Conservation (phyloP, 2,113 vertebrate species). For the Anolis carolinensis region DNA sequence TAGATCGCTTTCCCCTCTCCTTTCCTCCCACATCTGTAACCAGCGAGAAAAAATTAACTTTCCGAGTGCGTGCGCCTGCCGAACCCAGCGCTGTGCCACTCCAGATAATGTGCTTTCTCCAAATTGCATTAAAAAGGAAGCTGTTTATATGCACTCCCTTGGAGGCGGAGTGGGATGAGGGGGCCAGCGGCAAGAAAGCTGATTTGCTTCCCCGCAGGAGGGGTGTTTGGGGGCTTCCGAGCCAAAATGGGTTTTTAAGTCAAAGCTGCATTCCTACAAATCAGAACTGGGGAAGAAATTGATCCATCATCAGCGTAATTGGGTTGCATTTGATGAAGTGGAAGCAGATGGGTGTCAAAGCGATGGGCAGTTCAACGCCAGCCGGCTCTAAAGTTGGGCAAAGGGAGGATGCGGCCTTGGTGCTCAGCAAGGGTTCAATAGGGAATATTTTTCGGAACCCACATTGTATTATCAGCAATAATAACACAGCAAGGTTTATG, state of each 20-base stretch:
- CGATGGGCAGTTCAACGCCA: no score
- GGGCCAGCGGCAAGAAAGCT: not conserved
- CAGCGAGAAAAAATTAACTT: not conserved
- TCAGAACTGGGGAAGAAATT: no score
- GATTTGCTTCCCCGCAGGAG: not conserved
- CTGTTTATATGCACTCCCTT: not conserved
- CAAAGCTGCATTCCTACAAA: no score
- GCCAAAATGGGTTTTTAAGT: not conserved
- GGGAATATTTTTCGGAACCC: no score
- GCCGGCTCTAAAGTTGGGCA: no score
- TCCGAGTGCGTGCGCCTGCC: not conserved
- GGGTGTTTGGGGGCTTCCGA: not conserved
- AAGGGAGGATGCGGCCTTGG: no score
- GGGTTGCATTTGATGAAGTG: not conserved
- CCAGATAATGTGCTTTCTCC: not conserved
- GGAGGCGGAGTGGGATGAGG: not conserved
- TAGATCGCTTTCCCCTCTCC: not conserved
- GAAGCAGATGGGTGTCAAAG: not conserved
- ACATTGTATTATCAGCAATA: no score
- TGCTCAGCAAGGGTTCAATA: no score
- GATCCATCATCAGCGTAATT: no score
- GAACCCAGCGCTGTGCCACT: not conserved
- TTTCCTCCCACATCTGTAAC: not conserved
- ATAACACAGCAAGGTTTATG: no score
- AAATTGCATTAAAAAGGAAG: not conserved